Evolutionary conservation across 1,140 invertebrate species (phyloP).

Genomic region (Pantala flavescens): DNA sequence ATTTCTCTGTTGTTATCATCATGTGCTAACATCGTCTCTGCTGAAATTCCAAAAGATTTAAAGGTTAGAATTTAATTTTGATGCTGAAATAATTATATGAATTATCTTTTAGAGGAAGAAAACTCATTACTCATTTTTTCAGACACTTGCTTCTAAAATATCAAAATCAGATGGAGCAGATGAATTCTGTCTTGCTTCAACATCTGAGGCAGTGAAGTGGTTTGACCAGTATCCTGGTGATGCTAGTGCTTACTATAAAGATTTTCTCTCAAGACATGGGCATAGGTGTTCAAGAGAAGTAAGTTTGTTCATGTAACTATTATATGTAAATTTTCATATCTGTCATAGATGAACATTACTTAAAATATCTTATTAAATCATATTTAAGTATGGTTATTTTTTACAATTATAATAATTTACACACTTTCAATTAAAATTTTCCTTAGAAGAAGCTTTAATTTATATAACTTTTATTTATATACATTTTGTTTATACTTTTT

Average conservation of each 20-base stretch:
- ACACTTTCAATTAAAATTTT: no score
- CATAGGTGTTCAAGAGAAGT: constrained; percentile 65
- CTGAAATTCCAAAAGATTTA: constrained; percentile 45
- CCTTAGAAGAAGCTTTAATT: no score
- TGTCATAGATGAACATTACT: no score
- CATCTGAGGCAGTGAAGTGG: constrained; percentile 45
- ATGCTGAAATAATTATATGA: no score
- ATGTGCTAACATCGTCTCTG: constrained; percentile 53
- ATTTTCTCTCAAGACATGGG: constrained; percentile 60
- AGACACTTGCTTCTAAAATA: constrained; percentile 43
- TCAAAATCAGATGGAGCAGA: constrained; percentile 35
- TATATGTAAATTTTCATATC: no score
- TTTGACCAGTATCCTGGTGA: constrained; percentile 41
- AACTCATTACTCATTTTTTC: constrained; percentile 29
- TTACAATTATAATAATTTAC: no score
- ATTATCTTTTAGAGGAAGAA: no score
- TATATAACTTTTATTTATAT: no score
- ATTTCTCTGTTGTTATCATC: constrained; percentile 52
- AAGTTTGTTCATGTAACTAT: constrained; percentile 24
- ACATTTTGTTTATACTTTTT: no score
- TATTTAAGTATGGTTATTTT: no score
- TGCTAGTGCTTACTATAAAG: constrained; percentile 38
- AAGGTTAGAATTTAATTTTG: constrained; percentile 26
- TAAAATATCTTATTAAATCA: no score
- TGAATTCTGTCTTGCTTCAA: constrained; percentile 42